Base-by-base conservation (phyloP, 2,888 invertebrate genomes). In the Lucinisca nassula region DNA sequence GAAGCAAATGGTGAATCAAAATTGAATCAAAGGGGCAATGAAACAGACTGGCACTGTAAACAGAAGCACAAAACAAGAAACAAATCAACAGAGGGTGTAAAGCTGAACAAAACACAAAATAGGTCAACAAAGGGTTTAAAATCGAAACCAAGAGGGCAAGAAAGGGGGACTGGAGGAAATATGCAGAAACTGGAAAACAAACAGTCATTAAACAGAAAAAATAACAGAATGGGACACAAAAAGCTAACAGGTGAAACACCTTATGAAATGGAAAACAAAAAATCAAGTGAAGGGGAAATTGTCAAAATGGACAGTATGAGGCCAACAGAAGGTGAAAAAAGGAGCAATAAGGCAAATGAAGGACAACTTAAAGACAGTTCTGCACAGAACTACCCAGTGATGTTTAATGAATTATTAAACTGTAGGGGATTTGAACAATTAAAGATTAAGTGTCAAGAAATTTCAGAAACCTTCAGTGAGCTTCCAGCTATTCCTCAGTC, bases 401-500 rank as follows among this genome's bases (percentile, higher is more conserved):
- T 67, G 67, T 30, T 67, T 30, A n/a, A 67, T 17, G 30, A 58
- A 30, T 35, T 51, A 40, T 27, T 73, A 51, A 45, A 51, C 32
- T 85, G 81, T 77, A 38, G 55, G 21, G 70, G 61, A 27, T 85
- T 81, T 77, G 38, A 35, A 35, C 32, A 70, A 30, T 51, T 85
- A 17, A 24, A 79, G 77, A 55, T 38, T 32, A 21, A 27, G 14
- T 85, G 81, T 77, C 24, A 30, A 27, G 38, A 35, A 37, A 6
- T 76, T 51, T 51, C 51, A 21, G 21, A 51, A 51, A 51, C 10
- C 51, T 51, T 51, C 21, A 10, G 3, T 14, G 35, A 76, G 10
- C 72, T 85, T 27, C 37, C 45, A 73, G 32, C 24, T 17, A 77
- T 77, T 32, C 61, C 70, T 27, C 35, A 75, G 37, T 76, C 37